phyloP scores from a whole-genome alignment of 1,140 invertebrate genomes.

The Hypothenemus hampei region DNA sequence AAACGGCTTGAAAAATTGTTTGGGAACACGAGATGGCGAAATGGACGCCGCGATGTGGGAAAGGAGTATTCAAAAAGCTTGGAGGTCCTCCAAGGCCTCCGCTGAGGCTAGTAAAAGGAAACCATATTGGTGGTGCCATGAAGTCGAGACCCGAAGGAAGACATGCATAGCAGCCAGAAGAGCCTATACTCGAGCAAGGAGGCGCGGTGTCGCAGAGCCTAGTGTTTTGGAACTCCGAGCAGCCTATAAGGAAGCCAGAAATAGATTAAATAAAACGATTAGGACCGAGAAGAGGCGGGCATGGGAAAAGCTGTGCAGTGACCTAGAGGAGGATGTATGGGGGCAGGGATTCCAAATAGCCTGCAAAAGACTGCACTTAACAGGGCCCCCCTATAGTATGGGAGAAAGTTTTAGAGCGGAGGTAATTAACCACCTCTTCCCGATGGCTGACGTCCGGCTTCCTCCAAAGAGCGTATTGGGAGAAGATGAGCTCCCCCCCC shows the following conservation, averaged over 20 bases:
- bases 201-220: too few species aligned
- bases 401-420: background rate
- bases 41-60: too few species aligned
- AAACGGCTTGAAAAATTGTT: too few species aligned
- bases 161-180: too few species aligned
- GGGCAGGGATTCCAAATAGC: slow-evolving; percentile 36
- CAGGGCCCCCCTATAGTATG: slow-evolving; percentile 9
- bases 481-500: slow-evolving; percentile 2
- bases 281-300: slow-evolving; percentile 13
- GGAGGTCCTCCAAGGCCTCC: too few species aligned
- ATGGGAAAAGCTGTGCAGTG: slow-evolving; percentile 27
- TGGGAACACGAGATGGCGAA: too few species aligned
- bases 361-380: slow-evolving; percentile 20
- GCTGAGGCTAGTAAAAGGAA: too few species aligned
- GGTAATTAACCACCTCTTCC: slow-evolving; percentile 16
- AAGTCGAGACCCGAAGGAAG: too few species aligned
- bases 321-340: slow-evolving; percentile 34
- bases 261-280: slow-evolving; percentile 25
- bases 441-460: background rate
- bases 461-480: background rate
- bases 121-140: too few species aligned
- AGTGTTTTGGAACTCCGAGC: too few species aligned
- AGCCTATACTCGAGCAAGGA: too few species aligned
- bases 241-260: slow-evolving; percentile 7
- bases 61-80: too few species aligned